Evolutionary conservation across 1,140 invertebrate genomes (phyloP), one percentile per base, ranked within the genome.

Genomic region (Dinoponera quadriceps): DNA sequence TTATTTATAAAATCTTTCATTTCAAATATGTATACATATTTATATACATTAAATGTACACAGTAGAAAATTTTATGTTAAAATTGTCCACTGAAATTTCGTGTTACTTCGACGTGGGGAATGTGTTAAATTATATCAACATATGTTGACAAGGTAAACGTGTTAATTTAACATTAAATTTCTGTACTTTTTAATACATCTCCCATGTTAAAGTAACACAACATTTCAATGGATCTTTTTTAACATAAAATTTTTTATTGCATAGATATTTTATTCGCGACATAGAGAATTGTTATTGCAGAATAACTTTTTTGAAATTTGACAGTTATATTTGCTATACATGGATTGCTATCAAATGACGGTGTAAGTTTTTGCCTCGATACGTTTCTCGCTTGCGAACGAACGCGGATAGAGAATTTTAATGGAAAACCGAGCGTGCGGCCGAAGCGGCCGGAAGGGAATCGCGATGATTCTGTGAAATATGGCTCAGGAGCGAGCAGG

Each of bases 401-500:
- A 3, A 87, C 77, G 63, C 73, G 82, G 60, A 73, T 59, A 66
- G 68, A 38, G 74, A 83, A 80, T 88, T 88, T 88, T 88, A 88
- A 85, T 88, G 83, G 86, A 88, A 88, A 83, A 87, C 77, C 77
- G 68, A 88, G 62, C 62, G 59, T 74, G n/a, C 33, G 75, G 78
- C 62, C 29, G 69, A 80, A 59, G 51, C 60, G 66, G 44, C 65
- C 38, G 81, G 75, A 84, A 86, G 66, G 75, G 84, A 86, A 88
- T 88, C 75, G 63, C 87, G 87, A 89, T 89, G 88, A 89, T 88
- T 85, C 87, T 62, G 81, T 89, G 87, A 89, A 89, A 89, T 89
- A 89, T 88, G 88, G 88, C 71, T 73, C 87, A 85, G 72, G 54
- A 88, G 84, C 88, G 87, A 89, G 81, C 84, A 89, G 88, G 87